Percentiles rank a stretch among this genome's conserved stretches.
Evolutionary conservation across 2,888 invertebrate species (phyloP).

Genomic region (Apodemia mormo): DNA sequence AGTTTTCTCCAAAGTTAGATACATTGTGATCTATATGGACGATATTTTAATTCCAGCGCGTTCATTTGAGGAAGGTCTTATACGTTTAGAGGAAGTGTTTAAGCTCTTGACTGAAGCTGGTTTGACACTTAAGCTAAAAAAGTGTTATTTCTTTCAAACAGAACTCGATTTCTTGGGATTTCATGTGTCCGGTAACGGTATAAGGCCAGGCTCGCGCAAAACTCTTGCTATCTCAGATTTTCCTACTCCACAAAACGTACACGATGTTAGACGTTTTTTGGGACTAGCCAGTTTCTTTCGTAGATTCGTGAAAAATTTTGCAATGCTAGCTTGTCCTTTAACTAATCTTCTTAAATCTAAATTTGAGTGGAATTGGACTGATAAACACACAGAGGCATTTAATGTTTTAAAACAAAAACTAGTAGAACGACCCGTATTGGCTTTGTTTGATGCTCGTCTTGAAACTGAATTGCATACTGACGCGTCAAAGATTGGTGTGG

Average conservation of each 20-base stretch:
- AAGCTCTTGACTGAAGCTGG: no score
- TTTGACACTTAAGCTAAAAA: no score
- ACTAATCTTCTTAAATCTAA: slow-evolving; percentile 25
- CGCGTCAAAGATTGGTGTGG: background rate
- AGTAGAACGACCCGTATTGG: background rate
- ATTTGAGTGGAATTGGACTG: slow-evolving; percentile 25
- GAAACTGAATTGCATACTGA: background rate
- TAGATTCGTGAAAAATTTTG: slow-evolving; percentile 40
- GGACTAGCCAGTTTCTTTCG: slow-evolving; percentile 35
- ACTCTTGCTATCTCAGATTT: slow-evolving; percentile 37
- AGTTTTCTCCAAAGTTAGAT: no score
- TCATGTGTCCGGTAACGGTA: no score
- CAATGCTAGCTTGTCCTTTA: slow-evolving; percentile 26
- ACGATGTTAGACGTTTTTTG: slow-evolving; percentile 44
- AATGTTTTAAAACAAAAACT: slow-evolving; percentile 20
- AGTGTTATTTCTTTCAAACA: no score
- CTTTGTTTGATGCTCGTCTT: background rate
- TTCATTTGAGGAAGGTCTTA: no score
- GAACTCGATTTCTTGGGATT: no score
- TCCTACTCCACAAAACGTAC: slow-evolving; percentile 36
- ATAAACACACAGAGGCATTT: slow-evolving; percentile 21
- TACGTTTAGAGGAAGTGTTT: no score
- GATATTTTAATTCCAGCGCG: no score
- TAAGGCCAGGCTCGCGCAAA: no score
- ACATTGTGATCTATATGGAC: no score